These are phyloP conservation scores for Actenoides hombroni DNA, from an alignment of 2,113 vertebrate genomes.

Conservation along the genomic window DNA sequence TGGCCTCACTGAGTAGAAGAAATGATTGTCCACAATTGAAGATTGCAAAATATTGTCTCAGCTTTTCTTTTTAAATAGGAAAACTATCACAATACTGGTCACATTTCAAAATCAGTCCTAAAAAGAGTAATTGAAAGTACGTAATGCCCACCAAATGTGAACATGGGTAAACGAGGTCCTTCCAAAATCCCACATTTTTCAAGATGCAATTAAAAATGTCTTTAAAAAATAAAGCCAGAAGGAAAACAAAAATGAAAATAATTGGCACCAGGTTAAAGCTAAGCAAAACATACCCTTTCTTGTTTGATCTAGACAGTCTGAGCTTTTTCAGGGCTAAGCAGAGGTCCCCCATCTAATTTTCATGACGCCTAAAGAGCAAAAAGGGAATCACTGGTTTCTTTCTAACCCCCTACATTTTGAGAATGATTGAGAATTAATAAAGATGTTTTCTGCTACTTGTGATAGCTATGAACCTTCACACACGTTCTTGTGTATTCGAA, in stretches of 20 bases:
- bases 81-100: background rate
- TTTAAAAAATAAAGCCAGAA: background rate
- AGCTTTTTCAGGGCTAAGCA: background rate
- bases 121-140: background rate
- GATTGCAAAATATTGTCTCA: background rate
- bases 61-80: background rate
- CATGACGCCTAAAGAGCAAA: background rate
- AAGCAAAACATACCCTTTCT: background rate
- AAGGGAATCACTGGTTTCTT: background rate
- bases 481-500: background rate
- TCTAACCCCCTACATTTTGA: background rate
- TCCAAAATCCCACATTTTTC: background rate
- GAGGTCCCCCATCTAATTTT: background rate
- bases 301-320: background rate
- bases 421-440: background rate
- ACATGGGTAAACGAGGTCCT: background rate
- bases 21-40: background rate
- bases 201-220: background rate
- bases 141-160: background rate
- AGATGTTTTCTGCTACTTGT: background rate
- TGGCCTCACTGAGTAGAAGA: background rate
- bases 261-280: background rate
- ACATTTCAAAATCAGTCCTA: background rate
- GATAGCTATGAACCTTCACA: background rate
- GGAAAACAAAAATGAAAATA: background rate